Conservation (phyloP, 2,888 invertebrate species). For the Ochropleura plecta region DNA sequence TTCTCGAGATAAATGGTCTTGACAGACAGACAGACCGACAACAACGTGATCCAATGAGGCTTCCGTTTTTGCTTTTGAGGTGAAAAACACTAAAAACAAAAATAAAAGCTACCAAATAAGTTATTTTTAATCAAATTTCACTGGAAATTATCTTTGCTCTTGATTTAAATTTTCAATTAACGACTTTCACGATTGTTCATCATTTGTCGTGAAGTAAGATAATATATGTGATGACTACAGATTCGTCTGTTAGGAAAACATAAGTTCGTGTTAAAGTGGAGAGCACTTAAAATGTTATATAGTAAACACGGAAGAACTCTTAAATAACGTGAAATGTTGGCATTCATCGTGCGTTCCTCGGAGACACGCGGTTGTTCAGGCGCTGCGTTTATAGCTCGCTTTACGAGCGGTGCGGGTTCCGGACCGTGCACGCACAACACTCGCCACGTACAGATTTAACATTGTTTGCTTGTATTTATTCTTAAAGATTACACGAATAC, state of each 20-base stretch:
- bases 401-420: conserved; percentile 9
- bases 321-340: background rate
- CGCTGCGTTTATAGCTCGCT: conserved; percentile 13
- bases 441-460: background rate
- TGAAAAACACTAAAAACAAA: too few species aligned
- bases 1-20: too few species aligned
- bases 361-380: conserved; percentile 12
- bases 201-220: background rate
- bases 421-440: background rate
- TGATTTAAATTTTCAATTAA: background rate
- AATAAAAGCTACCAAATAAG: background rate
- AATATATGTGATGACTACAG: background rate
- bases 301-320: background rate
- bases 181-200: background rate
- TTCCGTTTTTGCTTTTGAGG: too few species aligned
- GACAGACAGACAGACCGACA: too few species aligned
- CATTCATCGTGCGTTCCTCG: background rate
- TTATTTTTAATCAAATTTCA: background rate
- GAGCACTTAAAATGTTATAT: background rate
- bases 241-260: background rate
- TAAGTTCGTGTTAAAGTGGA: background rate
- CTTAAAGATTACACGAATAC: background rate
- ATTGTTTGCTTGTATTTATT: background rate
- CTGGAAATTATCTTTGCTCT: background rate
- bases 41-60: too few species aligned